A percentile compares a stretch with the other conserved stretches of the same genome.
Evolutionary conservation across 2,888 invertebrate genomes (phyloP).

Genomic region (Rhogogaster chlorosoma): DNA sequence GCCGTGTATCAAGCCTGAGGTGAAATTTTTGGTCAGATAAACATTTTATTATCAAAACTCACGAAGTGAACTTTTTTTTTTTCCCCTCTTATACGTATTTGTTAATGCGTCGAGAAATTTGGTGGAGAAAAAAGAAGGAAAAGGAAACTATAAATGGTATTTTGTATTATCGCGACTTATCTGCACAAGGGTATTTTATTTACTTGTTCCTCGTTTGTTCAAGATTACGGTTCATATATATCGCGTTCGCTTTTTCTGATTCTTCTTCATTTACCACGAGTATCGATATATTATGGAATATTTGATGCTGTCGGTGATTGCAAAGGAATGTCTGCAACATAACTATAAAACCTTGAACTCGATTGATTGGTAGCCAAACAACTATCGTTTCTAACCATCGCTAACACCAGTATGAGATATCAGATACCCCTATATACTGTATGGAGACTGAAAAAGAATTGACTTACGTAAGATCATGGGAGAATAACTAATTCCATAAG

Average conservation of each 20-base stretch:
- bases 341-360: slow-evolving; percentile 38
- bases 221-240: background rate
- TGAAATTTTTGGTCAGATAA: background rate
- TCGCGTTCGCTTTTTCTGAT: background rate
- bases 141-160: background rate
- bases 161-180: background rate
- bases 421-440: background rate
- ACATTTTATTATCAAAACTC: background rate
- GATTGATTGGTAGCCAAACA: slow-evolving; percentile 30
- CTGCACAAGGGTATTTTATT: background rate
- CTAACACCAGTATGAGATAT: background rate
- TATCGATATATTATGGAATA: slow-evolving; percentile 1
- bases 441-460: background rate
- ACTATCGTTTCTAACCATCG: slow-evolving; percentile 36
- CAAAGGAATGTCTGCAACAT: background rate
- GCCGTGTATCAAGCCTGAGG: background rate
- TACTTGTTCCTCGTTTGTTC: background rate
- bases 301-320: background rate
- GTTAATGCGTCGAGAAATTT: background rate
- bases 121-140: background rate
- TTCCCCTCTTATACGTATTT: background rate
- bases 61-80: background rate
- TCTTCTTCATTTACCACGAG: background rate
- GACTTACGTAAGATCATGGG: background rate
- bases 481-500: background rate